Conservation (phyloP, 2,888 invertebrate genomes). For the Dasypogon diadema region DNA sequence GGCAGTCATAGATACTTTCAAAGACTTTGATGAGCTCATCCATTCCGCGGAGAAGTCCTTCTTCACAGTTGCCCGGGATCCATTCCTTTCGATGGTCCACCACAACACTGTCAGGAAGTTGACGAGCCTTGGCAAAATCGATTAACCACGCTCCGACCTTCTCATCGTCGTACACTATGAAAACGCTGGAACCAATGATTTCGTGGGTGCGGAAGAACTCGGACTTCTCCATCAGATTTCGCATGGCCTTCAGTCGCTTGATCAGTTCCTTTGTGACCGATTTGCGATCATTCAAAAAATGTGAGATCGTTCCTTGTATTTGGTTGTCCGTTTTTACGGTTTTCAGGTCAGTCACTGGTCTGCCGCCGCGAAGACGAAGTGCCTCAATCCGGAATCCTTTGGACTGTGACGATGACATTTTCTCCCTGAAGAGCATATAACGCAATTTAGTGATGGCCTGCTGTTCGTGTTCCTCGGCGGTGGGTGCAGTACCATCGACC, state of each 20-base stretch:
- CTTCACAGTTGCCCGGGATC: constrained; percentile 96
- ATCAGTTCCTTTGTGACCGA: constrained; percentile 78
- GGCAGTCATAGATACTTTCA: constrained; percentile 65
- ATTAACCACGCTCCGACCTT: constrained; percentile 96
- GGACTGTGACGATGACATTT: constrained; percentile 90
- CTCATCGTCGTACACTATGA: constrained; percentile 91
- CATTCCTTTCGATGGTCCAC: constrained; percentile 86
- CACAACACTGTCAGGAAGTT: constrained; percentile 76
- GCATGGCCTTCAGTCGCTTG: constrained; percentile 81
- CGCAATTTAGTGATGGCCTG: constrained; percentile 94
- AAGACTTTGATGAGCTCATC: constrained; percentile 88
- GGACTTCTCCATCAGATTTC: constrained; percentile 84
- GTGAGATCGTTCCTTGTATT: constrained; percentile 78
- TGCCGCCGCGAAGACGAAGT: constrained; percentile 85
- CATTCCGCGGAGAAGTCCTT: constrained; percentile 92
- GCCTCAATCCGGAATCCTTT: constrained; percentile 98
- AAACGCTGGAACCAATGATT: constrained; percentile 93
- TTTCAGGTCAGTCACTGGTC: constrained; percentile 89
- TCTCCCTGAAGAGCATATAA: constrained; percentile 96
- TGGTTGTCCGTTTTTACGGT: constrained; percentile 84
- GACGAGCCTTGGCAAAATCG: constrained; percentile 94
- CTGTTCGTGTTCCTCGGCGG: constrained; percentile 81
- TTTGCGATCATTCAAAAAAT: constrained; percentile 78
- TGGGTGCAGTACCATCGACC: constrained; percentile 89
- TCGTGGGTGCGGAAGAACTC: constrained; percentile 89